A percentile compares a stretch with the other conserved stretches of the same genome.
Conservation (phyloP, 2,797 vertebrate genomes). For the Pseudopleuronectes americanus region DNA sequence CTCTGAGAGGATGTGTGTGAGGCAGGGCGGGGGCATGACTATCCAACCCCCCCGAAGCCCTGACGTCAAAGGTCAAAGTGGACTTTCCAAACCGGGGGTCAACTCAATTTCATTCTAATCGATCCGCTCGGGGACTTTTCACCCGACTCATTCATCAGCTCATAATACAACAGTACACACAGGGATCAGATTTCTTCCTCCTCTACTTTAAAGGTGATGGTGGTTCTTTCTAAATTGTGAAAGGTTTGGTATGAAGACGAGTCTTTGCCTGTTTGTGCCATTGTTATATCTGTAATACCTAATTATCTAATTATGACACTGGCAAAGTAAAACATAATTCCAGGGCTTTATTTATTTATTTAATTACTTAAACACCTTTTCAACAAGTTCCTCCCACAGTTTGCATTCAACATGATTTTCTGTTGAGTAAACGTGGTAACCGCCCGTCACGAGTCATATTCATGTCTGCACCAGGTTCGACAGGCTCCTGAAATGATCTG, state of each 20-base stretch:
- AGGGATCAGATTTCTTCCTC: background rate
- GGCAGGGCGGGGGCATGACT: background rate
- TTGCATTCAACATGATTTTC: background rate
- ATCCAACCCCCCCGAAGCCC: slow-evolving; percentile 37
- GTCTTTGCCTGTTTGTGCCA: background rate
- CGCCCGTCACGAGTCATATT: background rate
- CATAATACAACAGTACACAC: slow-evolving; percentile 1
- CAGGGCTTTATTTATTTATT: no score
- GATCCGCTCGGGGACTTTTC: slow-evolving; percentile 41
- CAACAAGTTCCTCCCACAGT: no score
- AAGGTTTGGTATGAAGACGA: background rate
- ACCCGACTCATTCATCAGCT: slow-evolving; percentile 36
- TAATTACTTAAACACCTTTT: no score
- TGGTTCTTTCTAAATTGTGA: background rate
- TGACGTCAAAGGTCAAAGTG: slow-evolving; percentile 68
- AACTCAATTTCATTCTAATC: slow-evolving; percentile 63
- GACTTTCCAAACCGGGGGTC: slow-evolving; percentile 67
- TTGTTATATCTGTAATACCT: background rate
- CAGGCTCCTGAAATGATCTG: slow-evolving; percentile 11
- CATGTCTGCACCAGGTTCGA: background rate
- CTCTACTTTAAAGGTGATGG: background rate
- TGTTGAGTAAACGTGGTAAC: background rate
- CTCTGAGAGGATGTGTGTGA: slow-evolving; percentile 10
- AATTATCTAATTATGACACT: background rate
- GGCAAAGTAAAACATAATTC: background rate